Base-by-base conservation (phyloP, 1,140 invertebrate genomes). In the Proales similis region DNA sequence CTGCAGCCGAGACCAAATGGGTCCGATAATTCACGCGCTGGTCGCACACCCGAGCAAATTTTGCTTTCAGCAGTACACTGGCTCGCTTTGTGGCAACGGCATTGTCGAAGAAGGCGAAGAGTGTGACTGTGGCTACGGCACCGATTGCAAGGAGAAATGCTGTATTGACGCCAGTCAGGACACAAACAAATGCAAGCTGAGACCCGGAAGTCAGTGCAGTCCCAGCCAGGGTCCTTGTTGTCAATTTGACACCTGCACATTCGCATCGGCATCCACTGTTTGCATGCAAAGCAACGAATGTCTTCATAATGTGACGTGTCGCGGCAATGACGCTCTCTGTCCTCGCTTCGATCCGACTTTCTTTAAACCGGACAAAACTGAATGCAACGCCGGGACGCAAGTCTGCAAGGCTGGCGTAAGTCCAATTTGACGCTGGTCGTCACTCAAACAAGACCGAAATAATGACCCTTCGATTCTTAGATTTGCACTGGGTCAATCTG, bases 61-160 rank as follows among this genome's bases (percentile, higher is more conserved):
- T 43, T 47, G 45, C 17, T 64, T 73, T 68, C 76, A 79, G 79
- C 87, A 84, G 24, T 88, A 86, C 51, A 85, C 84, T 63, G 90
- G 88, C 63, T 88, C 93, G 22, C 98, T 97, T 81, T 99, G 94
- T 78, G 94, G 94, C 12, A 99, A 99, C 74, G 93, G 94, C 78
- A 95, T 98, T 69, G 90, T 94, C 0, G 94, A 99, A 75, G 85
- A 84, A 27, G 90, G 88, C 11, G 94, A 99, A 75, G 87, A 98
- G 76, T 99, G 94, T 71, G 94, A 99, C 75, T 99, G 94, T 73
- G 94, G 94, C 20, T 99, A 93, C 72, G 83, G 87, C 61, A 81
- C 83, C 19, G 93, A 98, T 71, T 97, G 93, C 76, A 82, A 82
- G 63, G 77, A 79, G 61, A 82, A 81, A 32, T 99, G 94, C 73